phyloP scores from a whole-genome alignment of 2,113 vertebrate species.

The Proterorhinus semilunaris region DNA sequence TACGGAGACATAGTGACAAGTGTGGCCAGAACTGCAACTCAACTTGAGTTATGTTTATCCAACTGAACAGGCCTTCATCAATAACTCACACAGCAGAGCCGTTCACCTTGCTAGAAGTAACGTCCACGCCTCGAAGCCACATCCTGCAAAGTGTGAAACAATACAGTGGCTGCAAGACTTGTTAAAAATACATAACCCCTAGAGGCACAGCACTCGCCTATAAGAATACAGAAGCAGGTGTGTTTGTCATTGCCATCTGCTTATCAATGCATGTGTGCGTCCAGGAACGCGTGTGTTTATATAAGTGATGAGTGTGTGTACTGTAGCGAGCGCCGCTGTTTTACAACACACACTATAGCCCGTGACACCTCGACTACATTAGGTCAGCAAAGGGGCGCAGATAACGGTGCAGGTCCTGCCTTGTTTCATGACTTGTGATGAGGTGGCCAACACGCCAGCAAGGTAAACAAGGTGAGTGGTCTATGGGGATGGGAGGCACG shows the following conservation, averaged over 20 bases:
- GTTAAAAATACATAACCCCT: slow-evolving; percentile 54
- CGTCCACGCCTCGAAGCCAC: slow-evolving; percentile 27
- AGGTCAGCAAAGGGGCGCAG: slow-evolving; percentile 16
- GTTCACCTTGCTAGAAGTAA: slow-evolving; percentile 31
- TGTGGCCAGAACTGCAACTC: not conserved
- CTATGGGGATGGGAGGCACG: slow-evolving; percentile 19
- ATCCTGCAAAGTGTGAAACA: slow-evolving; percentile 44
- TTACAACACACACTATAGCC: slow-evolving; percentile 6
- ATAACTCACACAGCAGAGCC: slow-evolving; percentile 45
- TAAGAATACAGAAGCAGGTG: slow-evolving; percentile 26
- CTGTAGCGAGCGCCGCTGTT: slow-evolving; percentile 1
- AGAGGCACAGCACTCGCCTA: slow-evolving; percentile 17
- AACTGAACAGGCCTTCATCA: slow-evolving; percentile 34
- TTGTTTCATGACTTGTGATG: slow-evolving; percentile 33
- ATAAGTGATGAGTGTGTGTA: slow-evolving; percentile 9
- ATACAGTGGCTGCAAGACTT: slow-evolving; percentile 9
- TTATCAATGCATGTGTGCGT: slow-evolving; percentile 23
- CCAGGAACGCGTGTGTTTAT: not conserved
- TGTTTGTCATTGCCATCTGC: not conserved
- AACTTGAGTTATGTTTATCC: slow-evolving; percentile 4
- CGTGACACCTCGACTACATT: slow-evolving; percentile 11
- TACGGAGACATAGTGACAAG: not conserved
- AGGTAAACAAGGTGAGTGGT: slow-evolving; percentile 15
- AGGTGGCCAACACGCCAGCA: not conserved
- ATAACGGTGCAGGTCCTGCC: slow-evolving; percentile 40